Conservation (phyloP, 1,140 invertebrate species). For the Aphaenogaster ashmeadi region DNA sequence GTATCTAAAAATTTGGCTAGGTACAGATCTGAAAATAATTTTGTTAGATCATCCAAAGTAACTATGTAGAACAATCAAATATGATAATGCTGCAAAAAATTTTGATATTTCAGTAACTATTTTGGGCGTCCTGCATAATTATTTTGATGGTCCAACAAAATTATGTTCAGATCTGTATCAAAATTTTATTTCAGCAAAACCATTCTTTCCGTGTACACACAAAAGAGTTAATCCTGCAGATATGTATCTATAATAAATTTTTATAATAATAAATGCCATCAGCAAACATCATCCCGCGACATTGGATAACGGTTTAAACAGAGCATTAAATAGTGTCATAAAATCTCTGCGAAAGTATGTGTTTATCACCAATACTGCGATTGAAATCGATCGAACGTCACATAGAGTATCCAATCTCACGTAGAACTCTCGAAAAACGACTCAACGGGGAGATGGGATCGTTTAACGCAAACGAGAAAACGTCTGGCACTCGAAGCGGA, state of each 20-base stretch:
- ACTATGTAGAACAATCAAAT: too few species aligned
- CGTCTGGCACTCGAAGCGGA: conserved; percentile 32
- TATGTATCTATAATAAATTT: background rate
- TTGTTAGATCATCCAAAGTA: too few species aligned
- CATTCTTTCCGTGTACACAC: too few species aligned
- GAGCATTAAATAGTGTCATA: background rate
- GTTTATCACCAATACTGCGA: conserved; percentile 24
- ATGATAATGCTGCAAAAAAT: too few species aligned
- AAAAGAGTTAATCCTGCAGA: background rate
- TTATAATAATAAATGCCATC: background rate
- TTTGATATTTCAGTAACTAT: too few species aligned
- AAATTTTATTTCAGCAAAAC: too few species aligned
- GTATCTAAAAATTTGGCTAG: too few species aligned
- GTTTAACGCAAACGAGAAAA: conserved; percentile 56
- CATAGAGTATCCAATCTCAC: conserved; percentile 20
- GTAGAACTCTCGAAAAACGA: conserved; percentile 32
- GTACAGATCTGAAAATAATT: too few species aligned
- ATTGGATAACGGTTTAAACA: conserved; percentile 1
- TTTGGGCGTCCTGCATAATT: too few species aligned
- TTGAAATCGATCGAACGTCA: conserved; percentile 37
- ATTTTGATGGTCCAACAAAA: too few species aligned
- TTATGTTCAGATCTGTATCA: too few species aligned
- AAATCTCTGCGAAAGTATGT: conserved; percentile 5
- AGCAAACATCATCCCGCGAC: background rate
- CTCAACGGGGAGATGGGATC: background rate